Evolutionary conservation across 2,888 invertebrate species (phyloP), one percentile per base, ranked within the genome.

Genomic region (Acronicta psi): DNA sequence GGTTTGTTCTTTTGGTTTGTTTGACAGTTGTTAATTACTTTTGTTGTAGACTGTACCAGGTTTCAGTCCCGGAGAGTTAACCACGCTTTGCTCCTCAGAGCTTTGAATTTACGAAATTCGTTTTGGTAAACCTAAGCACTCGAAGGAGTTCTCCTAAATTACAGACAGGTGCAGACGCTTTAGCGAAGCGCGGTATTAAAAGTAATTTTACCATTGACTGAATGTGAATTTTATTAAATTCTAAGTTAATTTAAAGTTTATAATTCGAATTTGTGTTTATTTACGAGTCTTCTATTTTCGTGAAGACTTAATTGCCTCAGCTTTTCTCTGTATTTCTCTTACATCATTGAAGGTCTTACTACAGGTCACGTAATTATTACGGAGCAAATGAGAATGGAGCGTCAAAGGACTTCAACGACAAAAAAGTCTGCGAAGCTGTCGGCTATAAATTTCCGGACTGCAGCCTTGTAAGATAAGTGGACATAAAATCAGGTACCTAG

Each of bases 21-120:
- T 80, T 78, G 79, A 71, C 79, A 77, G 78, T 79, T 80, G 73
- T 67, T 80, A 80, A 80, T 81, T 79, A 77, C 79, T 79, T 81
- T 80, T 75, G 78, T 72, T 69, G 59, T 55, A 31, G 68, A 77
- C 64, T 74, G 71, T 70, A 75, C 59, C 55, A 60, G 65, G 59
- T 62, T 66, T 72, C 56, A 64, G 65, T 55, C 69, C 56, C 64
- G 42, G 53, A 45, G 69, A 68, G 57, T 64, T 73, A 68, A 52
- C 69, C 71, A 56, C 55, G 63, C 63, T 65, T 71, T 65, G 50
- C 68, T 68, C 67, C 64, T 60, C 61, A 61, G 70, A 74, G 69
- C 67, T 59, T 73, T 73, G 54, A 70, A 76, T 73, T 73, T 61
- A 66, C 67, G 54, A 68, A 78, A 76, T 69, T 69, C 51, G 69